Percentiles rank a stretch among this genome's conserved stretches.
phyloP scores from a whole-genome alignment of 1,140 invertebrate species.

The Ceratina japonica region DNA sequence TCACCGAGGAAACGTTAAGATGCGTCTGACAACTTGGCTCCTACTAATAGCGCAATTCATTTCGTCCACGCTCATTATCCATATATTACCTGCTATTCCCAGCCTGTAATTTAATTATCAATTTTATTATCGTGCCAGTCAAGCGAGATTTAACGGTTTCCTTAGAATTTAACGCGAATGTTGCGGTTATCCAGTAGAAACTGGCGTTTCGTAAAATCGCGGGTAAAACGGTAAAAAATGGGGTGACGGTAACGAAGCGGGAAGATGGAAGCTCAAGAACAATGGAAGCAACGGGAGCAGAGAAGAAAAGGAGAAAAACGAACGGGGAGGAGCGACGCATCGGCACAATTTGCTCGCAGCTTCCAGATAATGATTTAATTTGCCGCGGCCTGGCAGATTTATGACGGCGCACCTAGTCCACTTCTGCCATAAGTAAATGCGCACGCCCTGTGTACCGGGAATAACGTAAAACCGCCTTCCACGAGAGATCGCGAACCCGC shows the following conservation, averaged over 20 bases:
- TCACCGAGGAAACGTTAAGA: background rate
- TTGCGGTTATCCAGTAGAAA: background rate
- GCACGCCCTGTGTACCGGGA: background rate
- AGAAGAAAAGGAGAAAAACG: conserved; percentile 1
- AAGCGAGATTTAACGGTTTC: too few species aligned
- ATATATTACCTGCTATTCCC: background rate
- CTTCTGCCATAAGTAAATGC: conserved; percentile 41
- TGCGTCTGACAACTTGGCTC: background rate
- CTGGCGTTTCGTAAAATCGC: background rate
- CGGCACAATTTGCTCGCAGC: conserved; percentile 70
- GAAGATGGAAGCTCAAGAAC: conserved; percentile 20
- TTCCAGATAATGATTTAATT: conserved; percentile 75
- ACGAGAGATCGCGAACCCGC: conserved; percentile 15
- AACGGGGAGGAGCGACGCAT: conserved; percentile 47
- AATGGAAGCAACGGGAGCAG: conserved; percentile 10
- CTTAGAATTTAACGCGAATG: too few species aligned
- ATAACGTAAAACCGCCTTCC: background rate
- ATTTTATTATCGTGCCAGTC: too few species aligned
- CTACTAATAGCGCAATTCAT: background rate
- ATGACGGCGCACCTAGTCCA: conserved; percentile 68
- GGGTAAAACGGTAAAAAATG: conserved; percentile 8
- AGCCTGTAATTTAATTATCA: too few species aligned
- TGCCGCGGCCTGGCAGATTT: conserved; percentile 70
- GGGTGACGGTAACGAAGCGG: background rate
- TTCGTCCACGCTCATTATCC: background rate